Base-by-base conservation (phyloP, 2,888 invertebrate species). In the Metopia argyrocephala region DNA sequence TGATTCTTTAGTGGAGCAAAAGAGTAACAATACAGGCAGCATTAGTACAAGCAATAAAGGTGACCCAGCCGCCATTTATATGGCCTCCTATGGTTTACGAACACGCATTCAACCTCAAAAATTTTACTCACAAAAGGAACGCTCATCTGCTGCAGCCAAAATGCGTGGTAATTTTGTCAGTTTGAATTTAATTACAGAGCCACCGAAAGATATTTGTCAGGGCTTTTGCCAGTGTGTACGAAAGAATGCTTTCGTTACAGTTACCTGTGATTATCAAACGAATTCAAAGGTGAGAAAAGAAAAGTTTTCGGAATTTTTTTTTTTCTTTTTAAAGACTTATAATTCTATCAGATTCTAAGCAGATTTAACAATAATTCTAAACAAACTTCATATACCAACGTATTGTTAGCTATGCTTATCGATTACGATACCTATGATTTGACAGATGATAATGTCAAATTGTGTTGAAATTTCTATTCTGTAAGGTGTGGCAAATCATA, bases 201-300 rank as follows among this genome's bases (percentile, higher is more conserved):
- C 76, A 38, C 82, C 83, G 3, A 83, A 84, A 76, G 82, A 85
- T 68, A 84, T 85, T 46, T 85, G 84, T 48, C 79, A 82, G 28
- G 83, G 78, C 5, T 83, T 79, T 56, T 85, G 85, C 52, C 52
- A 45, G 18, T 85, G 85, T 65, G 82, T 78, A 31, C 82, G 78
- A 23, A 82, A 79, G 23, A 85, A 84, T 61, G 76, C 83, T 15
- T 85, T 85, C 52, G 69, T 79, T 21, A 80, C 83, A 46, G 79
- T 85, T 31, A 83, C 66, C 20, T 85, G 85, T 56, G 84, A 85
- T 75, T 85, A 78, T 66, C 83, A 83, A 57, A 73, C 74, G 48
- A 85, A 85, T 76, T 78, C 68, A 27, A 69, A 69, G 65, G 85
- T 85, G 56, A 84, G 85, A 83, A 15, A 3, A 28, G 23, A n/a